These are phyloP conservation scores for Halictus rubicundus DNA, from an alignment of 1,140 invertebrate species.

Conservation along the genomic window DNA sequence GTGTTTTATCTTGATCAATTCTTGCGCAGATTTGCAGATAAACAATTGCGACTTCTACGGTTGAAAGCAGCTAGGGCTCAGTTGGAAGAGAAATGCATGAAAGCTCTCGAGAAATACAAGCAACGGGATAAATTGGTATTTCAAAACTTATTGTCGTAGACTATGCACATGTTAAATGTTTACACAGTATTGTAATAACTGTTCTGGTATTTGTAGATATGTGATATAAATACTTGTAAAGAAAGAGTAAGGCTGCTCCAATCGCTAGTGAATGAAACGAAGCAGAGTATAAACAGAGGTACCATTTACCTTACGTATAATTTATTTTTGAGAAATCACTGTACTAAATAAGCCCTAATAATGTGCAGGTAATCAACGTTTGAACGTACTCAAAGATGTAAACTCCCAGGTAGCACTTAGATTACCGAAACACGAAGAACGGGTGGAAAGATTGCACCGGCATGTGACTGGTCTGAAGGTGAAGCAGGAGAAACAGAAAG, in stretches of 20 bases:
- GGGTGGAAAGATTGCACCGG: slow-evolving; percentile 83
- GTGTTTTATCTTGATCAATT: slow-evolving; percentile 9
- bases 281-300: slow-evolving; percentile 82
- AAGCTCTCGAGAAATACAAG: slow-evolving; percentile 81
- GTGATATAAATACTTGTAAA: slow-evolving; percentile 84
- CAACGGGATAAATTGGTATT: slow-evolving; percentile 83
- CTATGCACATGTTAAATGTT: neutral
- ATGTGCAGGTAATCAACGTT: slow-evolving; percentile 76
- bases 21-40: slow-evolving; percentile 83
- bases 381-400: slow-evolving; percentile 81
- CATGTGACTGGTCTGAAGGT: slow-evolving; percentile 81
- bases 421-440: slow-evolving; percentile 84
- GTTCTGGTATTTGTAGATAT: slow-evolving; percentile 75
- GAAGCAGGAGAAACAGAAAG: slow-evolving; percentile 81
- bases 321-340: slow-evolving; percentile 23
- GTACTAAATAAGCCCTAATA: slow-evolving; percentile 37
- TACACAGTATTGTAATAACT: neutral
- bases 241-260: slow-evolving; percentile 84
- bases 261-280: slow-evolving; percentile 84
- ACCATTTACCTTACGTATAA: slow-evolving; percentile 26
- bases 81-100: slow-evolving; percentile 82
- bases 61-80: slow-evolving; percentile 82
- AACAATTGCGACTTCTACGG: slow-evolving; percentile 83
- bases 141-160: slow-evolving; percentile 34
- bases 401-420: slow-evolving; percentile 82